Evolutionary conservation across 2,888 invertebrate genomes (phyloP).

Genomic region (Cynaeus angustus): DNA sequence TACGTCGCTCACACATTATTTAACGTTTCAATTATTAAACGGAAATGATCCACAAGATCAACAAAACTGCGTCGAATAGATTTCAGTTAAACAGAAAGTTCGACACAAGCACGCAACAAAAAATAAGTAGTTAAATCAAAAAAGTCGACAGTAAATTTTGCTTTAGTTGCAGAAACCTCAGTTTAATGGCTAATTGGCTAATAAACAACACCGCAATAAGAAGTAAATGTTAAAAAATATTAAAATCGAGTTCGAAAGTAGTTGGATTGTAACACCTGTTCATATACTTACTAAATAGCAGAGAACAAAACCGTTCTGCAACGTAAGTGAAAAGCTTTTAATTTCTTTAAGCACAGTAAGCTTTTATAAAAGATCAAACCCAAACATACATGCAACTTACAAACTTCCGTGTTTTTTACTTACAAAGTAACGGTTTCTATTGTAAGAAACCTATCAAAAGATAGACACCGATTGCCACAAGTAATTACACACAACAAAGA

Average conservation of each 20-base stretch:
- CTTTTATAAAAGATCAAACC: conserved; percentile 1
- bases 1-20: not conserved
- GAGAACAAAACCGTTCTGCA: not conserved
- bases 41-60: conserved; percentile 3
- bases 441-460: not conserved
- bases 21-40: conserved; percentile 13
- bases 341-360: conserved; percentile 4
- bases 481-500: conserved; percentile 4
- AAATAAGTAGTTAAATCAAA: not conserved
- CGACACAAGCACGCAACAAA: conserved; percentile 3
- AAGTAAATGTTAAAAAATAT: conserved; percentile 1
- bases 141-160: conserved; percentile 3
- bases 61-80: conserved; percentile 5
- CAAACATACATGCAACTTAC: conserved; percentile 2
- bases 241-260: not conserved
- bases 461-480: not conserved
- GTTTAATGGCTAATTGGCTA: not conserved
- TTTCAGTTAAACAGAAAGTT: not conserved
- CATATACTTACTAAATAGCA: conserved; percentile 9
- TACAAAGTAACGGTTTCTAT: not conserved
- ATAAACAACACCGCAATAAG: not conserved
- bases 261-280: not conserved
- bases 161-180: not conserved
- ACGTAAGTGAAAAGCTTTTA: not conserved
- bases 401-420: not conserved